A percentile compares a stretch with the other conserved stretches of the same genome.
These are phyloP conservation scores for Ctenicera cuprea DNA, from an alignment of 2,888 invertebrate genomes.

Conservation along the genomic window DNA sequence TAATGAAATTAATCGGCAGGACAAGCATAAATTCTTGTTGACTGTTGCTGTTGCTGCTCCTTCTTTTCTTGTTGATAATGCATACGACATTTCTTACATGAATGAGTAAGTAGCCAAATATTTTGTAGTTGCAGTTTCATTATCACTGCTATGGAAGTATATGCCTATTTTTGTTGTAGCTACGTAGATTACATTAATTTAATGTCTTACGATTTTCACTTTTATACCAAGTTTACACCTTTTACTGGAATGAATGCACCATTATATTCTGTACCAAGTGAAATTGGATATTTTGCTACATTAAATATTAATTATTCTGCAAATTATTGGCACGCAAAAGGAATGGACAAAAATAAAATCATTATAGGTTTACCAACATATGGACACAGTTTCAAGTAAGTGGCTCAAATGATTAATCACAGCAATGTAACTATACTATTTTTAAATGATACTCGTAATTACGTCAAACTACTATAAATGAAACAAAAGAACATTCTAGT, in stretches of 20 bases:
- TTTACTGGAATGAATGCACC: constrained; percentile 92
- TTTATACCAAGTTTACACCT: constrained; percentile 83
- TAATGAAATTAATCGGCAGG: constrained; percentile 77
- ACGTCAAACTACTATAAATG: no score
- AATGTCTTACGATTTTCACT: constrained; percentile 96
- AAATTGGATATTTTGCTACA: constrained; percentile 80
- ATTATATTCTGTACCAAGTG: constrained; percentile 78
- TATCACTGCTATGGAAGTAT: not conserved
- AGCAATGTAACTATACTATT: not conserved
- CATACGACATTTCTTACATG: constrained; percentile 87
- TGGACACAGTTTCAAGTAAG: constrained; percentile 85
- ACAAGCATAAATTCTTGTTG: constrained; percentile 78
- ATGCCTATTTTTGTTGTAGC: constrained; percentile 67
- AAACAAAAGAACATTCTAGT: no score
- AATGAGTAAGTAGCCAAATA: constrained; percentile 80
- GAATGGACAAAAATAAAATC: constrained; percentile 86
- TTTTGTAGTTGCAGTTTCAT: not conserved
- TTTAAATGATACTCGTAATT: no score
- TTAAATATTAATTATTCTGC: constrained; percentile 90
- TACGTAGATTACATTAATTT: constrained; percentile 89
- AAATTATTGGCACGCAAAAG: constrained; percentile 84
- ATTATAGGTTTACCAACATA: constrained; percentile 92
- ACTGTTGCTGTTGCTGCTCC: constrained; percentile 89
- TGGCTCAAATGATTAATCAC: no score
- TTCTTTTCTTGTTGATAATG: constrained; percentile 81